Evolutionary conservation across 2,888 invertebrate genomes (phyloP).

Genomic region (Homarus gammarus): DNA sequence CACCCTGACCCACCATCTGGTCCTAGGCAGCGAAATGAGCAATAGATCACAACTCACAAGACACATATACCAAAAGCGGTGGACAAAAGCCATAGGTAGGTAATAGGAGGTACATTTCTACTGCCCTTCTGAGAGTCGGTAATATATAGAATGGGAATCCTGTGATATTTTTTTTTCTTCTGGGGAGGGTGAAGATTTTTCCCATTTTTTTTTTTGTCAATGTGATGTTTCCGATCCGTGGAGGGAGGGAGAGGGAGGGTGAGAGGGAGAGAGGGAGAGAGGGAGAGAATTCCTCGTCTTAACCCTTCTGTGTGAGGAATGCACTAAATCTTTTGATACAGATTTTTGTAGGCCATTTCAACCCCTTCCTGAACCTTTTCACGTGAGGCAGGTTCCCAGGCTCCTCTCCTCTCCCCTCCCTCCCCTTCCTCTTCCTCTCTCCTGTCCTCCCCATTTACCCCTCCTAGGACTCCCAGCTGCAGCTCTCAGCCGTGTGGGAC

Average conservation of each 20-base stretch:
- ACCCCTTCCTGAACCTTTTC: slow-evolving; percentile 19
- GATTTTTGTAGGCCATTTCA: slow-evolving; percentile 46
- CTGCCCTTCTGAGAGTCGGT: neutral
- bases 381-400: slow-evolving; percentile 14
- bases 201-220: neutral
- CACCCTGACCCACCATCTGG: neutral
- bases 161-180: neutral
- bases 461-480: neutral
- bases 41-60: neutral
- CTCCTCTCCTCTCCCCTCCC: neutral
- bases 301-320: slow-evolving; percentile 14
- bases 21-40: neutral
- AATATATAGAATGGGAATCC: neutral
- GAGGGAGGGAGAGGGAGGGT: neutral
- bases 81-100: neutral
- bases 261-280: neutral
- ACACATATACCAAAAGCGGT: neutral
- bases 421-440: neutral
- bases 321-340: slow-evolving; percentile 52
- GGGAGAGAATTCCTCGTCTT: neutral
- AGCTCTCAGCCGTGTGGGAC: neutral
- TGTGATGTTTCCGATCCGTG: neutral
- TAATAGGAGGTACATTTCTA: neutral
- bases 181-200: neutral
- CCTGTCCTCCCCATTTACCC: neutral